Percentiles rank a stretch among this genome's conserved stretches.
Conservation (phyloP, 2,797 vertebrate genomes). For the Dicrostonyx torquatus region DNA sequence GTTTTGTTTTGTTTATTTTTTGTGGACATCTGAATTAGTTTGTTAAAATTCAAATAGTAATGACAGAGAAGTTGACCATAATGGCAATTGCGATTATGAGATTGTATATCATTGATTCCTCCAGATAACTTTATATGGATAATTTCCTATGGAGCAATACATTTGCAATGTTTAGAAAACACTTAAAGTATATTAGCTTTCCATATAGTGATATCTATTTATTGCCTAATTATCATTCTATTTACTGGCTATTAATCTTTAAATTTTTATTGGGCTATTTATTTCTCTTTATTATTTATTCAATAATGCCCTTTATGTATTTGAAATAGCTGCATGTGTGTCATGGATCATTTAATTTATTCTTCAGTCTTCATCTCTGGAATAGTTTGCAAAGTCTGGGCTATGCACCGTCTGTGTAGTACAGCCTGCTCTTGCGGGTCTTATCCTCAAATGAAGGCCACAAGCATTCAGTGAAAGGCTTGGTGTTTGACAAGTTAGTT, state of each 20-base stretch:
- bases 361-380: neutral
- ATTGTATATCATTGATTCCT: neutral
- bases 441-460: conserved; percentile 2
- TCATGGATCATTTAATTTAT: neutral
- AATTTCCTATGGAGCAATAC: neutral
- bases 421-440: neutral
- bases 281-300: neutral
- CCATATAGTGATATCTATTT: neutral
- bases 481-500: conserved; percentile 43
- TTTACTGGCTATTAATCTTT: neutral
- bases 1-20: neutral
- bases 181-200: conserved; percentile 11
- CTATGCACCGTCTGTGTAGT: neutral
- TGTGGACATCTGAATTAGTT: neutral
- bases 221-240: neutral
- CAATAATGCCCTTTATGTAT: neutral
- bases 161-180: conserved; percentile 28
- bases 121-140: neutral
- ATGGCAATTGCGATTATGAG: neutral
- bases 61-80: neutral
- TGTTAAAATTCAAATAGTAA: conserved; percentile 29
- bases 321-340: neutral
- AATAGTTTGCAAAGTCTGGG: neutral
- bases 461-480: neutral
- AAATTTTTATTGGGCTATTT: neutral